Conservation (phyloP, 2,113 vertebrate genomes). For the Ginglymostoma cirratum region DNA sequence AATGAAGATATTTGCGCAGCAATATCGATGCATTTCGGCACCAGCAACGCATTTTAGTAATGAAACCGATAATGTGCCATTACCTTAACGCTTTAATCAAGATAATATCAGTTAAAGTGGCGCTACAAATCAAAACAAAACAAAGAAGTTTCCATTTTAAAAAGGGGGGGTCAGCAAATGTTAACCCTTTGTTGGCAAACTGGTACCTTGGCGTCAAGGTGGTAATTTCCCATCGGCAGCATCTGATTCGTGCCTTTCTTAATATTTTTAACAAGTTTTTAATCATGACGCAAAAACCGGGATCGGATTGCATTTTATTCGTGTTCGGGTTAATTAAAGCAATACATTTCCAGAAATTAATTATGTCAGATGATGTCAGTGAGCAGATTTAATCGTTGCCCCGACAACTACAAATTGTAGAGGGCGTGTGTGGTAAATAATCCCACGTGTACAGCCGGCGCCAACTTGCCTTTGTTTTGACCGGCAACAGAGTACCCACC, state of each 20-base stretch:
- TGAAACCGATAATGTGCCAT: background rate
- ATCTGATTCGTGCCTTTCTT: background rate
- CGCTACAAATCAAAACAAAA: background rate
- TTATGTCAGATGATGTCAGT: too few species aligned
- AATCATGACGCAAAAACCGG: background rate
- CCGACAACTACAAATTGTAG: background rate
- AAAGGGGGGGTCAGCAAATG: too few species aligned
- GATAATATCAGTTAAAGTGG: background rate
- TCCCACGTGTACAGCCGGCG: background rate
- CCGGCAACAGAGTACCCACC: background rate
- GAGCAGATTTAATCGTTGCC: background rate
- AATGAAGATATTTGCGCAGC: background rate
- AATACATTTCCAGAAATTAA: background rate
- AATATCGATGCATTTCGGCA: background rate
- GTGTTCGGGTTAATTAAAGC: background rate
- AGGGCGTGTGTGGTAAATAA: background rate
- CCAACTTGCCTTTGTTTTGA: background rate
- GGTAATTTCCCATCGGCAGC: background rate
- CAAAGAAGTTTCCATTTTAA: background rate
- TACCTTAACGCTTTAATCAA: background rate
- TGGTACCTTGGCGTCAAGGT: background rate
- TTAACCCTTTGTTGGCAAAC: background rate
- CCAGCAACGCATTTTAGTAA: constrained; percentile 11
- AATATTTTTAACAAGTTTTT: background rate
- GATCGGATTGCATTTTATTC: background rate